phyloP scores from a whole-genome alignment of 2,888 invertebrate species.

The Cremastinae sp. region DNA sequence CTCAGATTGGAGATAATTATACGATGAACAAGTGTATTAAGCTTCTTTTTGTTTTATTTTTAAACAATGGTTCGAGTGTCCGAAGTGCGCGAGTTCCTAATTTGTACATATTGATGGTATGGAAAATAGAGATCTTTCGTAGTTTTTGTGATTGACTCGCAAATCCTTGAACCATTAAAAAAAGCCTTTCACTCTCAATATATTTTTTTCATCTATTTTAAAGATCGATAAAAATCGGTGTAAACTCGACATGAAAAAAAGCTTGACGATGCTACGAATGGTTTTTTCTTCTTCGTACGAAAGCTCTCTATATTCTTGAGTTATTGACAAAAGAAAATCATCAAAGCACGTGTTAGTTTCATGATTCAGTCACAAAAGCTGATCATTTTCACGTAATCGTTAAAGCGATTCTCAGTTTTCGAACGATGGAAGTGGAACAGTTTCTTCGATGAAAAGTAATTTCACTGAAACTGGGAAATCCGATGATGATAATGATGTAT shows the following conservation, averaged over 20 bases:
- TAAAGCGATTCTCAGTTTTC: not conserved
- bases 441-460: constrained; percentile 17
- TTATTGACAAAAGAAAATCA: constrained; percentile 1
- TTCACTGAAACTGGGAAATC: constrained; percentile 28
- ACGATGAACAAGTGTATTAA: constrained; percentile 19
- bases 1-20: constrained; percentile 12
- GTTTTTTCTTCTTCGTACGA: not conserved
- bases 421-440: constrained; percentile 13
- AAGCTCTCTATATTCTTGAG: not conserved
- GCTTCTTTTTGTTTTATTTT: constrained; percentile 15
- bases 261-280: constrained; percentile 3
- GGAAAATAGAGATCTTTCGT: constrained; percentile 11
- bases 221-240: not conserved
- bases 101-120: constrained; percentile 10
- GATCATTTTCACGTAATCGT: constrained; percentile 1
- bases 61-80: not conserved
- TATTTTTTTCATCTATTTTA: not conserved
- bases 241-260: constrained; percentile 1
- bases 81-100: not conserved
- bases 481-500: constrained; percentile 24
- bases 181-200: not conserved
- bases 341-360: too few species aligned
- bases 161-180: constrained; percentile 1
- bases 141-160: constrained; percentile 2
- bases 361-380: too few species aligned